phyloP scores from a whole-genome alignment of 2,113 vertebrate genomes.

The Ciconia boyciana region DNA sequence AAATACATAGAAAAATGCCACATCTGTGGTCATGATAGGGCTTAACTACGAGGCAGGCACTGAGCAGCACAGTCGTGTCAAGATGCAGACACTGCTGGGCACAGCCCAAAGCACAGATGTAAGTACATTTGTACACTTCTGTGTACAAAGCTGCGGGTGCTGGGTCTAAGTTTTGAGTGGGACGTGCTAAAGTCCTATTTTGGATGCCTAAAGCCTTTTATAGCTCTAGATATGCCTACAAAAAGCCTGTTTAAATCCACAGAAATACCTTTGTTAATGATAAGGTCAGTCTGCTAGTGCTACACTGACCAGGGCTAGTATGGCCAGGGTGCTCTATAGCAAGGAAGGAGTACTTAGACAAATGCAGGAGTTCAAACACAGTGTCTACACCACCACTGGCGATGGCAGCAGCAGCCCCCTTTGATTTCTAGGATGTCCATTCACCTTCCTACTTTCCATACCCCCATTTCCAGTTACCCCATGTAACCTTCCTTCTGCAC shows the following conservation, averaged over 20 bases:
- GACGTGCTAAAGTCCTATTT: neutral
- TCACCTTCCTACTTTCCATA: neutral
- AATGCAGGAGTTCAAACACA: neutral
- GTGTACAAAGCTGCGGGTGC: neutral
- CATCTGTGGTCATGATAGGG: neutral
- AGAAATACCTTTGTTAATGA: neutral
- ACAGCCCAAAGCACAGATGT: neutral
- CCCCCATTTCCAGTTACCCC: neutral
- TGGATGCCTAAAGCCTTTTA: neutral
- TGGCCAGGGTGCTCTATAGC: neutral
- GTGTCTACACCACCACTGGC: neutral
- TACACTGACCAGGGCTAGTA: neutral
- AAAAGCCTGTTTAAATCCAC: neutral
- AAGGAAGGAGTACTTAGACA: neutral
- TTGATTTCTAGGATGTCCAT: neutral
- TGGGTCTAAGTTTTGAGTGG: neutral
- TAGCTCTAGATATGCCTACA: neutral
- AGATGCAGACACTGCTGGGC: neutral
- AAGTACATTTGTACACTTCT: neutral
- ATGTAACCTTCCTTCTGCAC: neutral
- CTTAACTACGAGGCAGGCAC: neutral
- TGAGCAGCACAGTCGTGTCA: neutral
- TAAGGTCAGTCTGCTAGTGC: neutral
- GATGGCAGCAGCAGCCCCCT: neutral
- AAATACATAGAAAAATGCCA: neutral